Evolutionary conservation across 2,113 vertebrate species (phyloP).

Genomic region (Rhizomys pruinosus): DNA sequence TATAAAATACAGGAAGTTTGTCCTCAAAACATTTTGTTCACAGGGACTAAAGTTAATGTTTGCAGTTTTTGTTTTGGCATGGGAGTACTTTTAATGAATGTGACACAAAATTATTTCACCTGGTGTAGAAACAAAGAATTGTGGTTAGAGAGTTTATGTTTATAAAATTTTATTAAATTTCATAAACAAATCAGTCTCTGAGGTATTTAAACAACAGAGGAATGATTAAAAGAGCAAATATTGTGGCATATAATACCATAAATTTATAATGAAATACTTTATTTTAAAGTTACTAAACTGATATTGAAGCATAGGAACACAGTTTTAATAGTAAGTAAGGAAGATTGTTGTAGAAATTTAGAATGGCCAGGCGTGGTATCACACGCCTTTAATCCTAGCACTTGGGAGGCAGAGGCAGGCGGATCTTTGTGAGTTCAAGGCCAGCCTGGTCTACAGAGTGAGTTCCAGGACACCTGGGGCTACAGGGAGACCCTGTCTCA

Average conservation of each 20-base stretch:
- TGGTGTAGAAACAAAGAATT: background rate
- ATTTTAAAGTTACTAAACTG: slow-evolving; percentile 2
- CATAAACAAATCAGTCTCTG: background rate
- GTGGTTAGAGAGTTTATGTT: slow-evolving; percentile 40
- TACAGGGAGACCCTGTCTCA: no score
- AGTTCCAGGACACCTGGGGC: no score
- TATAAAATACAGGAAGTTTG: background rate
- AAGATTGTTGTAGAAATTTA: background rate
- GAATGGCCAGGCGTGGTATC: no score
- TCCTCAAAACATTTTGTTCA: background rate
- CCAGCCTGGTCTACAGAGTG: no score
- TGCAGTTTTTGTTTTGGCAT: background rate
- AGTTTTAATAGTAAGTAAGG: slow-evolving; percentile 9
- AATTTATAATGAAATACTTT: background rate
- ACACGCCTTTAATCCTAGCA: no score
- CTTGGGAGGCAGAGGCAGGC: no score
- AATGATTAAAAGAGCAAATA: background rate
- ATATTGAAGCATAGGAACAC: background rate
- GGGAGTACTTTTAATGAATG: background rate
- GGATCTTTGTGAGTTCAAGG: no score
- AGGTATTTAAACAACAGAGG: background rate
- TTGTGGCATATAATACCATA: background rate
- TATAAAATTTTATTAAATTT: background rate
- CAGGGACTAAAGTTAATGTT: background rate
- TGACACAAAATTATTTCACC: background rate